phyloP scores from a whole-genome alignment of 2,888 invertebrate species.

The Apamea monoglypha region DNA sequence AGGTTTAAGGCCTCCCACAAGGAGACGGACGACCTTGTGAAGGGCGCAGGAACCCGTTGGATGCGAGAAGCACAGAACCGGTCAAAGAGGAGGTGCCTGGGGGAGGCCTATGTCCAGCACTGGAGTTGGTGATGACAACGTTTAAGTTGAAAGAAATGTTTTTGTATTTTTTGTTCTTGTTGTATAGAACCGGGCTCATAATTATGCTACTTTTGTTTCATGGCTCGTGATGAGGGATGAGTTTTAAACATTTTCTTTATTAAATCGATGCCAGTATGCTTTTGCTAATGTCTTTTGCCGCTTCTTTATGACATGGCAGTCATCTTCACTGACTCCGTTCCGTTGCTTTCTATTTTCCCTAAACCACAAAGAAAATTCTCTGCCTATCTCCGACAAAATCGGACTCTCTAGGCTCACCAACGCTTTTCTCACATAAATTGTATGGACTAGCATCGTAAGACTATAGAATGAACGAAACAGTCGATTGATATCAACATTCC shows the following conservation, averaged over 20 bases:
- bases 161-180: too few species aligned
- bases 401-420: neutral
- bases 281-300: neutral
- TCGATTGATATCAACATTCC: conserved; percentile 19
- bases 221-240: neutral
- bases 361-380: neutral
- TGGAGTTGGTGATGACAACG: too few species aligned
- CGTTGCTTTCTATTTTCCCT: too few species aligned
- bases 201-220: neutral
- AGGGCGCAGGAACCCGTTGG: too few species aligned
- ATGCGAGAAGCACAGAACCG: too few species aligned
- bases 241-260: neutral
- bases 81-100: too few species aligned
- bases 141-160: too few species aligned
- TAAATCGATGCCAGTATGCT: neutral
- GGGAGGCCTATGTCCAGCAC: too few species aligned
- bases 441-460: neutral
- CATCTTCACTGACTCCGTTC: neutral
- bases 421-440: neutral
- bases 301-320: neutral
- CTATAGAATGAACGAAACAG: neutral
- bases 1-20: too few species aligned
- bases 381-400: neutral
- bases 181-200: neutral
- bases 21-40: too few species aligned